Evolutionary conservation across 2,888 invertebrate genomes (phyloP).

Genomic region (Colletes collaris): DNA sequence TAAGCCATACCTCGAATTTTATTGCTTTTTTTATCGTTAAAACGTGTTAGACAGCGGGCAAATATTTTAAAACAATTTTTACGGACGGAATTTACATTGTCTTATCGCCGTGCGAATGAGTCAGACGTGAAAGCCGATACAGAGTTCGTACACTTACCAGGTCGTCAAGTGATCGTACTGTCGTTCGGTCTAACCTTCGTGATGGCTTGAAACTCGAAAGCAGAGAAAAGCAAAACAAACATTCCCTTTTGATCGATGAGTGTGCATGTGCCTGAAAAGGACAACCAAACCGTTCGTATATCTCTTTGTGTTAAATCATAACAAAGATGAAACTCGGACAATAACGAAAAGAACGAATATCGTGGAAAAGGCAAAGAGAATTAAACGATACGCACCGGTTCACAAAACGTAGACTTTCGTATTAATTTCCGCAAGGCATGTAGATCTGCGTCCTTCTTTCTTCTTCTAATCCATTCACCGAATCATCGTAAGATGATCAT

Average conservation of each 20-base stretch:
- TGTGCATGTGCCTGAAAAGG: conserved; percentile 54
- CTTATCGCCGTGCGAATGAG: conserved; percentile 22
- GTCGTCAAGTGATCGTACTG: conserved; percentile 54
- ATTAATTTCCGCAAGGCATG: conserved; percentile 31
- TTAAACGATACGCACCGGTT: conserved; percentile 40
- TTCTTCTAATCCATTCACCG: conserved; percentile 9
- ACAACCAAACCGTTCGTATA: conserved; percentile 27
- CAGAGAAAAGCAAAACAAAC: conserved; percentile 58
- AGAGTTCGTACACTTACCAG: conserved; percentile 29
- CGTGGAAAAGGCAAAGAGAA: conserved; percentile 18
- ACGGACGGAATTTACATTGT: background rate
- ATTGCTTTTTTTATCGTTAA: background rate
- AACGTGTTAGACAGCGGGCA: background rate
- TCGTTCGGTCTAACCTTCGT: conserved; percentile 56
- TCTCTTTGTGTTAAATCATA: conserved; percentile 12
- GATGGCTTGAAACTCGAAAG: conserved; percentile 42
- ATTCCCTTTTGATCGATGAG: conserved; percentile 60
- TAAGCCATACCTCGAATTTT: background rate
- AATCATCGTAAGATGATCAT: conserved; percentile 3
- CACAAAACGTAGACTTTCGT: conserved; percentile 31
- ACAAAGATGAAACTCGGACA: background rate
- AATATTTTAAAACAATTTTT: background rate
- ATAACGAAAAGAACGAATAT: conserved; percentile 5
- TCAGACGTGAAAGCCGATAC: conserved; percentile 21
- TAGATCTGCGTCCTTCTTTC: conserved; percentile 32